phyloP scores from a whole-genome alignment of 2,113 vertebrate species.

The Eubucco bourcierii region DNA sequence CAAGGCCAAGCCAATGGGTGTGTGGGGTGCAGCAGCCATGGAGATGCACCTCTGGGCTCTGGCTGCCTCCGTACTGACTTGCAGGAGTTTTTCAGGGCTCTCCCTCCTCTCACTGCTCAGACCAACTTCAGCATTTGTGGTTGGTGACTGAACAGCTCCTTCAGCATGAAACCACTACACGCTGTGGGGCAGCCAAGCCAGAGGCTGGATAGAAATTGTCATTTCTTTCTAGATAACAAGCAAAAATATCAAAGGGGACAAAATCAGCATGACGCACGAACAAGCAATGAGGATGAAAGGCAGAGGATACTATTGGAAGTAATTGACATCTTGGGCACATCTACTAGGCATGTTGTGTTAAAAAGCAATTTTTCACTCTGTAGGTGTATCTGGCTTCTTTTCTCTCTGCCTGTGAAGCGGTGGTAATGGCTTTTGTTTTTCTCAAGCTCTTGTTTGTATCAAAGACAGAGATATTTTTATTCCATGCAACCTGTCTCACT shows the following conservation, averaged over 20 bases:
- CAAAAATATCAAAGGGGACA: background rate
- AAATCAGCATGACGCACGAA: background rate
- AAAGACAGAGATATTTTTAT: background rate
- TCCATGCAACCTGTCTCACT: background rate
- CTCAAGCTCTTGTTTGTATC: background rate
- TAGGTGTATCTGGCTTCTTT: background rate
- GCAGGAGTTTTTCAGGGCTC: background rate
- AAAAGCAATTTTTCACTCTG: background rate
- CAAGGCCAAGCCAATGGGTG: too few species aligned
- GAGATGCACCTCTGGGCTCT: background rate
- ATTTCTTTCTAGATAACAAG: background rate
- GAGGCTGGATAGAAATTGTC: background rate
- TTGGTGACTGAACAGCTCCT: background rate
- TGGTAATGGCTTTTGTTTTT: slow-evolving; percentile 13
- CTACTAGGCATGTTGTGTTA: background rate
- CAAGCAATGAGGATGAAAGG: background rate
- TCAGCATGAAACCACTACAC: background rate
- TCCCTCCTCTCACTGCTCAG: background rate
- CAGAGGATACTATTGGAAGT: background rate
- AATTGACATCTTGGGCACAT: background rate
- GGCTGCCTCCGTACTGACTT: background rate
- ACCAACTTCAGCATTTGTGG: background rate
- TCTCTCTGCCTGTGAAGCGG: background rate
- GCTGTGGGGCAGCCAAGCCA: background rate
- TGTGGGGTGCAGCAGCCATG: too few species aligned